Percentiles rank a stretch among this genome's conserved stretches.
phyloP scores from a whole-genome alignment of 2,888 invertebrate genomes.

The Lottia gigantea region DNA sequence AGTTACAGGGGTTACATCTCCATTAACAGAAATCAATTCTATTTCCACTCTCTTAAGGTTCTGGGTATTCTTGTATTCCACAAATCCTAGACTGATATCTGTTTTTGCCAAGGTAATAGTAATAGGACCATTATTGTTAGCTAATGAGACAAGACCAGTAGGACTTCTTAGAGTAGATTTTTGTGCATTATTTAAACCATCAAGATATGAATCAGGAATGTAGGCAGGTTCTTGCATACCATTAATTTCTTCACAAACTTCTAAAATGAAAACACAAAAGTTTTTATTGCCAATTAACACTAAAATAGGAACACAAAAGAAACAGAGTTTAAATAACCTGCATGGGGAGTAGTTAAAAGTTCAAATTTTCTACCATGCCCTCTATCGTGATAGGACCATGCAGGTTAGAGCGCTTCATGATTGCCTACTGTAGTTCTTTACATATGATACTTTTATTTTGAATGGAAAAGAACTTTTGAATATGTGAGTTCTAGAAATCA shows the following conservation, averaged over 20 bases:
- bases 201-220: not conserved
- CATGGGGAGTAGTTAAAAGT: too few relatives aligned
- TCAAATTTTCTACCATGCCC: too few relatives aligned
- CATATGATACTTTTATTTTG: too few relatives aligned
- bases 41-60: not conserved
- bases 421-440: too few relatives aligned
- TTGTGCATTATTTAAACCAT: not conserved
- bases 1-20: not conserved
- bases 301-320: too few relatives aligned
- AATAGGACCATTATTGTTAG: not conserved
- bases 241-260: not conserved
- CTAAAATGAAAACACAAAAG: not conserved
- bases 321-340: too few relatives aligned
- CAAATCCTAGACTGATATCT: not conserved
- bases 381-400: too few relatives aligned
- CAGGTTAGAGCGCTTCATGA: too few relatives aligned
- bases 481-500: too few relatives aligned
- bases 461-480: too few relatives aligned
- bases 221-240: not conserved
- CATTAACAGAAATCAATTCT: not conserved
- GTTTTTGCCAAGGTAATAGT: not conserved
- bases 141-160: not conserved
- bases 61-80: not conserved
- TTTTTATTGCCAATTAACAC: too few relatives aligned
- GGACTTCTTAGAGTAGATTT: not conserved